Percentiles rank a stretch among this genome's conserved stretches.
Conservation (phyloP, 2,113 vertebrate species). For the Pagrus major region DNA sequence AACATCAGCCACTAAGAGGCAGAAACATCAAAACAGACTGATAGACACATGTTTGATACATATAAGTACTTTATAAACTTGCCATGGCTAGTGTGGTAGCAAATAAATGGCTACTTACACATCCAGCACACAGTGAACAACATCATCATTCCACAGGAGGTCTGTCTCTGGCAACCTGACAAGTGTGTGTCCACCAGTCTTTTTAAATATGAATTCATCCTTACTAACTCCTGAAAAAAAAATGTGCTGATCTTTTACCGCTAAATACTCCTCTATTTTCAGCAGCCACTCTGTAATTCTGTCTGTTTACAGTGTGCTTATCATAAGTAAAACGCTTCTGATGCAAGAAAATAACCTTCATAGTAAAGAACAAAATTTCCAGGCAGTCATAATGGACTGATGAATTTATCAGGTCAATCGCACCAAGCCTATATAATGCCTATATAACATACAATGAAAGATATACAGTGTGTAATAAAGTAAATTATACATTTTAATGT, state of each 20-base stretch:
- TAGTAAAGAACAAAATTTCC: neutral
- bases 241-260: neutral
- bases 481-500: too few relatives aligned
- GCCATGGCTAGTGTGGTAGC: neutral
- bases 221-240: neutral
- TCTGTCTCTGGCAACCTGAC: neutral
- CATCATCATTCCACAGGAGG: neutral
- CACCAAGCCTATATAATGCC: too few relatives aligned
- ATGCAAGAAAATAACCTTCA: neutral
- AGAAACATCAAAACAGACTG: neutral
- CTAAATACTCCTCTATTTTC: neutral
- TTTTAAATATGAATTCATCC: constrained; percentile 1
- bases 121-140: neutral
- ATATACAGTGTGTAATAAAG: too few relatives aligned
- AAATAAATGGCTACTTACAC: neutral
- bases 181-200: neutral
- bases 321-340: neutral
- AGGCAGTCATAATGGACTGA: neutral
- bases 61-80: neutral
- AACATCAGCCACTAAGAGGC: neutral
- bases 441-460: too few relatives aligned
- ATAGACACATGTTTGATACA: neutral
- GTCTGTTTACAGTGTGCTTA: neutral
- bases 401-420: too few relatives aligned
- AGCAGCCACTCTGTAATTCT: neutral